Conservation (phyloP, 2,888 invertebrate species). For the Apamea crenata region DNA sequence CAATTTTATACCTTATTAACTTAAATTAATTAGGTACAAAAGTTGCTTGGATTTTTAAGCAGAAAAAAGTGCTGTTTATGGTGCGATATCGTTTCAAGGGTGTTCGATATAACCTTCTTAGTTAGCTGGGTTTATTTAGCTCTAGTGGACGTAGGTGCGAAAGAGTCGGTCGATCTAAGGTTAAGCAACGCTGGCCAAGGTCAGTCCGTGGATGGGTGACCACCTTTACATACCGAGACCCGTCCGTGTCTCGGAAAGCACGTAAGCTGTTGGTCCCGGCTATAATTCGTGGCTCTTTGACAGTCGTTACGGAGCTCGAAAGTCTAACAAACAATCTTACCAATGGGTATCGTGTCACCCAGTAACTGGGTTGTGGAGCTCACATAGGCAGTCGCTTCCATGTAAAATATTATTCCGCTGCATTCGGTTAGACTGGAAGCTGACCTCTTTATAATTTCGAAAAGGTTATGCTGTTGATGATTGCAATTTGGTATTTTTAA, state of each 20-base stretch:
- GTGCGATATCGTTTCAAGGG: neutral
- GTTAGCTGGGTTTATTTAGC: too few species aligned
- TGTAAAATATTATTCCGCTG: too few species aligned
- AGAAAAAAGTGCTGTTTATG: neutral
- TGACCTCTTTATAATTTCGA: too few species aligned
- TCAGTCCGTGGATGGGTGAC: neutral
- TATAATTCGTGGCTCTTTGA: neutral
- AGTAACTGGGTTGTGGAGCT: too few species aligned
- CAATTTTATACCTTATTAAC: slow-evolving; percentile 4
- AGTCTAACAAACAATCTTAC: neutral
- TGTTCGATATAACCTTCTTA: neutral
- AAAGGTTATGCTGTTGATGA: too few species aligned
- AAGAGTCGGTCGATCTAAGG: neutral
- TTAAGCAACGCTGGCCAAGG: neutral
- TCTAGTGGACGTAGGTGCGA: too few species aligned
- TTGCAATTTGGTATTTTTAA: too few species aligned
- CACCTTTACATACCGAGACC: too few species aligned
- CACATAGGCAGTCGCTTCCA: too few species aligned
- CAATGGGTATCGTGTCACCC: neutral
- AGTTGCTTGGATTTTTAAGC: neutral
- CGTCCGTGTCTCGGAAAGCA: neutral
- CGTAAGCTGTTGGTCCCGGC: too few species aligned
- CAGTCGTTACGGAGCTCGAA: neutral
- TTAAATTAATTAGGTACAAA: neutral
- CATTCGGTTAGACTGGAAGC: too few species aligned